A percentile compares a stretch with the other conserved stretches of the same genome.
Evolutionary conservation across 2,888 invertebrate genomes (phyloP).

Genomic region (Epirrita christyi): DNA sequence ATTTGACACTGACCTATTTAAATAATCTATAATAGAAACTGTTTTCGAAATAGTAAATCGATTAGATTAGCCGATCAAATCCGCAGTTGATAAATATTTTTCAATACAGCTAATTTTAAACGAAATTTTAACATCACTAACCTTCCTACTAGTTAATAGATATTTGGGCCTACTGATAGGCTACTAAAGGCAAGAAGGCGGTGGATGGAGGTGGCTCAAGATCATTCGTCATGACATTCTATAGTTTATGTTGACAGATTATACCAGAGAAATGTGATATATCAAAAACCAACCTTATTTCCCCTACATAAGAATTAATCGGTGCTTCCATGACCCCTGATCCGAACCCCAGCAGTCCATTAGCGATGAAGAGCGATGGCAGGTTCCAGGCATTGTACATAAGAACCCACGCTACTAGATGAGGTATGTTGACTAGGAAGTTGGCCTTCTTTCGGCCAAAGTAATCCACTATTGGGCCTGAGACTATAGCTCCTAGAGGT

Average conservation of each 20-base stretch:
- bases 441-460: constrained; percentile 83
- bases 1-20: constrained; percentile 29
- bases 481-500: constrained; percentile 82
- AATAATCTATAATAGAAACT: constrained; percentile 26
- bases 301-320: constrained; percentile 84
- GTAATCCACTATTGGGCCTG: constrained; percentile 82
- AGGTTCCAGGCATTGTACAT: constrained; percentile 77
- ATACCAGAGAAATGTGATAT: too few species aligned
- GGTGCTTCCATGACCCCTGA: constrained; percentile 86
- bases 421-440: constrained; percentile 83
- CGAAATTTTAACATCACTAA: too few species aligned
- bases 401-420: constrained; percentile 81
- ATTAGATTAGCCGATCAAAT: constrained; percentile 16
- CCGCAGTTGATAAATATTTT: background rate
- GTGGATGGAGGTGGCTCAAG: too few species aligned
- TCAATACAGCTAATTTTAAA: too few species aligned
- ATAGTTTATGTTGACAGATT: too few species aligned
- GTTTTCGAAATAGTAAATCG: constrained; percentile 30
- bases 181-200: too few species aligned
- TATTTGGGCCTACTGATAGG: too few species aligned
- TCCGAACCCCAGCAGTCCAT: constrained; percentile 80
- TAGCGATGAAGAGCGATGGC: constrained; percentile 75
- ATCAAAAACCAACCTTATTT: constrained; percentile 71
- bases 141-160: too few species aligned
- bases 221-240: too few species aligned